Conservation (phyloP, 2,888 invertebrate genomes). For the Orchesellides sinensis region DNA sequence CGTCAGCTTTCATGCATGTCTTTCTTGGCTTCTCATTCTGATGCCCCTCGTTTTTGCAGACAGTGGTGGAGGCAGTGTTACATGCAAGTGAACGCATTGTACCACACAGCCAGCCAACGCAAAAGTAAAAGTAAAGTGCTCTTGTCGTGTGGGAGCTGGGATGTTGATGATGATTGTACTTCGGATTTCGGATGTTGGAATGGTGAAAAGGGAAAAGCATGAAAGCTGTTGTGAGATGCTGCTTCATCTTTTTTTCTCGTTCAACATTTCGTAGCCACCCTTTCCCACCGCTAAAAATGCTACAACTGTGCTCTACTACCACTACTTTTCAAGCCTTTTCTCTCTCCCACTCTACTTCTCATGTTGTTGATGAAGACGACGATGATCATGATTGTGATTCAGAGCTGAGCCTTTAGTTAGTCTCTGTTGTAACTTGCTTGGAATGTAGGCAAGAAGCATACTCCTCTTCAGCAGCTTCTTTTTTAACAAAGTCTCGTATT, state of each 20-base stretch:
- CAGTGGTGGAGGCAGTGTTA: background rate
- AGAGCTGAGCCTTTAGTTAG: constrained; percentile 38
- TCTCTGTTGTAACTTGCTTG: constrained; percentile 48
- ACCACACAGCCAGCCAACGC: constrained; percentile 1
- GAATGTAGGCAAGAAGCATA: constrained; percentile 40
- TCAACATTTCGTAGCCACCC: background rate
- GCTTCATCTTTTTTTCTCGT: background rate
- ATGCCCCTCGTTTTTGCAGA: constrained; percentile 9
- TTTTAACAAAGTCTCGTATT: background rate
- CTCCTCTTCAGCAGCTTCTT: constrained; percentile 12
- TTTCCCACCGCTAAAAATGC: constrained; percentile 4
- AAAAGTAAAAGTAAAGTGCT: constrained; percentile 49
- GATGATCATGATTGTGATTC: constrained; percentile 56
- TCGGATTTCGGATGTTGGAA: constrained; percentile 25
- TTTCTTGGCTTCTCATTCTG: background rate
- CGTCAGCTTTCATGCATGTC: constrained; percentile 52
- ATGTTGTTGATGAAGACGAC: background rate
- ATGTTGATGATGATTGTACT: constrained; percentile 23
- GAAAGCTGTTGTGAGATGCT: constrained; percentile 30
- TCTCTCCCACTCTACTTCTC: background rate
- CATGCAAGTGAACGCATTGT: background rate
- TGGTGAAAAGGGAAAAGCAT: constrained; percentile 13
- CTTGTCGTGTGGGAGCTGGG: constrained; percentile 43
- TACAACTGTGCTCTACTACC: background rate
- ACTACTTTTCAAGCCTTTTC: background rate